Percentiles rank a stretch among this genome's conserved stretches.
Conservation (phyloP, 2,797 vertebrate genomes). For the Orestias chungarensis region DNA sequence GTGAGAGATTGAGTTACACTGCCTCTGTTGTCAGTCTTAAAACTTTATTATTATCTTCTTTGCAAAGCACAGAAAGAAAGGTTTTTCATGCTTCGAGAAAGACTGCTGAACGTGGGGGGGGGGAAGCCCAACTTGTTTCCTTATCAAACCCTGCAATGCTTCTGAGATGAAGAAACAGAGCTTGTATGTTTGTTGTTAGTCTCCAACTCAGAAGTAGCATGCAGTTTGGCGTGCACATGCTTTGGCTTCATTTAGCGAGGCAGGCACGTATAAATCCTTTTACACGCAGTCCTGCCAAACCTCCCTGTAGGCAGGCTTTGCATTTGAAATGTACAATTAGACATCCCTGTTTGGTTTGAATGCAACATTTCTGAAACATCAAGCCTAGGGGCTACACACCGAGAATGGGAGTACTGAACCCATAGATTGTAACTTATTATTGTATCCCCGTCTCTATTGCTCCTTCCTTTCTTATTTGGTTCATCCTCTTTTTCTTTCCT, state of each 20-base stretch:
- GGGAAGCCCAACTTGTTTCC: constrained; percentile 19
- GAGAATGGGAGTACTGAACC: constrained; percentile 50
- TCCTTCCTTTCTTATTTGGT: constrained; percentile 13
- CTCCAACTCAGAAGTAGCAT: constrained; percentile 48
- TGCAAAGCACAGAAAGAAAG: neutral
- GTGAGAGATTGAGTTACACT: neutral
- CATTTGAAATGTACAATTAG: constrained; percentile 83
- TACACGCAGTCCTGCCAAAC: constrained; percentile 72
- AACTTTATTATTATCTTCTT: neutral
- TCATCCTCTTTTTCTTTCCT: constrained; percentile 4
- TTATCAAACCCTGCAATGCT: constrained; percentile 42
- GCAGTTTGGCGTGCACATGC: constrained; percentile 66
- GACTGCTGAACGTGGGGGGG: neutral
- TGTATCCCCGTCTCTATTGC: constrained; percentile 9
- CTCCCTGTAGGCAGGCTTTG: constrained; percentile 78
- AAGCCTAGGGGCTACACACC: constrained; percentile 47
- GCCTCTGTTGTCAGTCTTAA: constrained; percentile 1
- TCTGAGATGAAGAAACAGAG: constrained; percentile 39
- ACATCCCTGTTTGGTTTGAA: constrained; percentile 77
- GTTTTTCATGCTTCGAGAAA: neutral
- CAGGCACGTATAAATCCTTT: constrained; percentile 76
- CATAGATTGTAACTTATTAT: constrained; percentile 39
- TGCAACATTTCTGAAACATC: constrained; percentile 72
- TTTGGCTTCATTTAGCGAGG: constrained; percentile 61
- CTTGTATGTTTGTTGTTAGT: constrained; percentile 46